A percentile compares a stretch with the other conserved stretches of the same genome.
phyloP scores from a whole-genome alignment of 2,797 vertebrate species.

The Myiotriccus ornatus region DNA sequence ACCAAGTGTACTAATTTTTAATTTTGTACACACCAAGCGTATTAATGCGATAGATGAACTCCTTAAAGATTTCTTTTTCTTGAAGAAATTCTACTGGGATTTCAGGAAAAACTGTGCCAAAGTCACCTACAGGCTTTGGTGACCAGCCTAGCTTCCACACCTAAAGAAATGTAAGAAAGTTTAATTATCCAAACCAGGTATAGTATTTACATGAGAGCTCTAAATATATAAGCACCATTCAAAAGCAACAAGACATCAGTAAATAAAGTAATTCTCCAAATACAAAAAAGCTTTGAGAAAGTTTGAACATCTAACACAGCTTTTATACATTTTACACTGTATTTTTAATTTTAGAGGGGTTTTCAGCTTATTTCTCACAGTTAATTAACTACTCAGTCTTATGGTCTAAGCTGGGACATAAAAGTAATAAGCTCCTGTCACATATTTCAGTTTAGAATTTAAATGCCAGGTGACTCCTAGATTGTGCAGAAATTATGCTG shows the following conservation, averaged over 20 bases:
- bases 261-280: background rate
- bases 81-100: constrained; percentile 97
- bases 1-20: background rate
- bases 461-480: background rate
- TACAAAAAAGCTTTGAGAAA: background rate
- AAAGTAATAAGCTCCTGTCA: background rate
- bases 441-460: background rate
- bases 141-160: constrained; percentile 99
- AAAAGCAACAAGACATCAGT: background rate
- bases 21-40: constrained; percentile 80
- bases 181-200: background rate
- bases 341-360: background rate
- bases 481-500: background rate
- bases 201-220: background rate
- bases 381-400: background rate
- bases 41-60: constrained; percentile 96
- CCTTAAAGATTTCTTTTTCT: constrained; percentile 95
- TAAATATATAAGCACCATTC: background rate
- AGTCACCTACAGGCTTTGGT: constrained; percentile 89
- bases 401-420: background rate
- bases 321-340: background rate
- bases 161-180: constrained; percentile 64
- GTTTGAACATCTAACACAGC: background rate
- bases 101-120: constrained; percentile 90
- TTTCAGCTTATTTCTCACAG: background rate